phyloP scores from a whole-genome alignment of 64 coral and sea anemone species.

The Trachythela sp. region DNA sequence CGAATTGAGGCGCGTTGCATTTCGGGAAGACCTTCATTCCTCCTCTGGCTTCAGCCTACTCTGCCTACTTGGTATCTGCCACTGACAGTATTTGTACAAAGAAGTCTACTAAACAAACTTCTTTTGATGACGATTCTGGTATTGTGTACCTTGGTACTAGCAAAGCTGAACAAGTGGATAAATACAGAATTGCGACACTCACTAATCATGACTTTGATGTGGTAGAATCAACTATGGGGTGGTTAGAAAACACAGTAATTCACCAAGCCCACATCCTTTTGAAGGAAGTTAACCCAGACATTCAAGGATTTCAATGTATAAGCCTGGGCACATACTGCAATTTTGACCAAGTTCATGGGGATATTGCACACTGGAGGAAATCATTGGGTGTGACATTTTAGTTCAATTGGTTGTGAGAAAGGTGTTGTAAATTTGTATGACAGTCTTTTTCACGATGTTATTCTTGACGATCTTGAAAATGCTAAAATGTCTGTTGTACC shows the following conservation, averaged over 20 bases:
- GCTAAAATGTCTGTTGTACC: slow-evolving; percentile 21
- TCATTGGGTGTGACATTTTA: slow-evolving; percentile 47
- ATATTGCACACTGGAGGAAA: slow-evolving; percentile 17
- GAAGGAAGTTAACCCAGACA: slow-evolving; percentile 29
- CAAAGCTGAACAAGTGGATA: neutral
- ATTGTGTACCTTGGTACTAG: neutral
- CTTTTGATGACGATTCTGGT: neutral
- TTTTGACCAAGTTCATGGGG: slow-evolving; percentile 3
- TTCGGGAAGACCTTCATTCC: too few relatives aligned
- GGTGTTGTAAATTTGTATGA: slow-evolving; percentile 45
- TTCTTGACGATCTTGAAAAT: slow-evolving; percentile 20
- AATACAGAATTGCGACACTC: neutral
- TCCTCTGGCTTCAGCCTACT: neutral
- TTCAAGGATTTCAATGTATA: slow-evolving; percentile 48
- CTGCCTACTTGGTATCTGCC: neutral
- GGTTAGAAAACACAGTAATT: slow-evolving; percentile 40
- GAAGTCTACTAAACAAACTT: neutral
- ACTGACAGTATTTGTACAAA: neutral
- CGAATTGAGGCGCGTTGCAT: too few relatives aligned
- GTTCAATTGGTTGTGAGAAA: slow-evolving; percentile 25
- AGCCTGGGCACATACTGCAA: slow-evolving; percentile 28
- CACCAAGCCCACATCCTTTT: slow-evolving; percentile 48
- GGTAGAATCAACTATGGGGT: slow-evolving; percentile 28
- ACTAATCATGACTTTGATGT: slow-evolving; percentile 37
- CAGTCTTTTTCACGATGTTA: slow-evolving; percentile 34